phyloP scores from a whole-genome alignment of 1,140 invertebrate species.

The Cataglyphis hispanica region DNA sequence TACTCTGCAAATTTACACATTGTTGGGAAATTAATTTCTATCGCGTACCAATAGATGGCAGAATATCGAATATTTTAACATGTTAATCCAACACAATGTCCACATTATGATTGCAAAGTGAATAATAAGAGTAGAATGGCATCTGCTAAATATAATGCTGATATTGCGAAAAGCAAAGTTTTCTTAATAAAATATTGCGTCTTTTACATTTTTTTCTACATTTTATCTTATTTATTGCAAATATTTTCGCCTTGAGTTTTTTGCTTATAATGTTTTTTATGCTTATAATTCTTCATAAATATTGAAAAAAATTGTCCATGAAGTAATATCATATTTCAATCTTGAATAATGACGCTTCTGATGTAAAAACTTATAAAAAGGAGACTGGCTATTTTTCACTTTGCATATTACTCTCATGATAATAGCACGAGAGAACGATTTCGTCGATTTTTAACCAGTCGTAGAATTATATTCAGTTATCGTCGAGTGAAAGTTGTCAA shows the following conservation, averaged over 20 bases:
- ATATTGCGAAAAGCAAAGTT: too few relatives aligned
- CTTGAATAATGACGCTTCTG: neutral
- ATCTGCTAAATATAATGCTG: neutral
- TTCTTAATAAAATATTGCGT: too few relatives aligned
- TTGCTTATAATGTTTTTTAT: neutral
- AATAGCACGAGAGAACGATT: neutral
- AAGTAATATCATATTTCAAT: conserved; percentile 24
- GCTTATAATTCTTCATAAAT: too few relatives aligned
- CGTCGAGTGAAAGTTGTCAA: conserved; percentile 50
- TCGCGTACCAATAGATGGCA: neutral
- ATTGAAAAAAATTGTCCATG: neutral
- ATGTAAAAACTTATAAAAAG: neutral
- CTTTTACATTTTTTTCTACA: neutral
- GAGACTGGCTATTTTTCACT: conserved; percentile 18
- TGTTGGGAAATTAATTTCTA: neutral
- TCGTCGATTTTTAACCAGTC: conserved; percentile 30
- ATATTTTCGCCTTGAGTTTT: neutral
- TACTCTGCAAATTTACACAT: neutral
- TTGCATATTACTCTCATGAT: neutral
- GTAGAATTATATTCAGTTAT: conserved; percentile 5
- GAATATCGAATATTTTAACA: neutral
- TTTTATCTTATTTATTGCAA: neutral
- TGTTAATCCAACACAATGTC: neutral
- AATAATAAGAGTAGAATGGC: neutral
- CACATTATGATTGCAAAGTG: neutral